Evolutionary conservation across 2,113 vertebrate species (phyloP).

Genomic region (Cyprinodon brontotheroides): DNA sequence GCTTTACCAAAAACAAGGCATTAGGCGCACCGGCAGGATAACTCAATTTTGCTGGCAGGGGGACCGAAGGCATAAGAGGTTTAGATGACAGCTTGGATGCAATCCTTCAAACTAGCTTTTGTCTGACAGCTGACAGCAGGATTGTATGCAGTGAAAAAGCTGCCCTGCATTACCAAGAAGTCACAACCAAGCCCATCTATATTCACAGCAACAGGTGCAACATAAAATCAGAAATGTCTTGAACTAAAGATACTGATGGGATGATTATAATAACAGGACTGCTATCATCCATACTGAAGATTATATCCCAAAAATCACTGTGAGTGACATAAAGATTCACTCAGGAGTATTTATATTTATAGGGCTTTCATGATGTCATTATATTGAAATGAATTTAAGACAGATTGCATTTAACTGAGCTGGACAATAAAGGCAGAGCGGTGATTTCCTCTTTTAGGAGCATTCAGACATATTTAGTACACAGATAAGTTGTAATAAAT

Average conservation of each 20-base stretch:
- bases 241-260: neutral
- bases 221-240: neutral
- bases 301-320: conserved; percentile 13
- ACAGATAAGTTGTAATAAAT: too few relatives aligned
- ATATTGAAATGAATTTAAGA: conserved; percentile 40
- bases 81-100: conserved; percentile 55
- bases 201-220: neutral
- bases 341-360: conserved; percentile 29
- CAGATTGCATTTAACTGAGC: conserved; percentile 20
- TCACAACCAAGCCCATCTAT: neutral
- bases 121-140: conserved; percentile 54
- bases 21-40: conserved; percentile 28
- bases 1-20: conserved; percentile 37
- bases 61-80: conserved; percentile 52
- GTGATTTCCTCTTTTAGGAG: too few relatives aligned
- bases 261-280: neutral
- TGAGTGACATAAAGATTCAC: conserved; percentile 17
- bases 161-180: neutral
- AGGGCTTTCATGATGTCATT: conserved; percentile 39
- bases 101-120: conserved; percentile 42
- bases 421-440: too few relatives aligned
- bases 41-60: conserved; percentile 35
- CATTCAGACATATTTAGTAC: too few relatives aligned
- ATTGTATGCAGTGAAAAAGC: conserved; percentile 28
- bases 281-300: neutral